Percentiles rank a stretch among this genome's conserved stretches.
phyloP scores from a whole-genome alignment of 1,140 invertebrate genomes.

The Drosophila albomicans region DNA sequence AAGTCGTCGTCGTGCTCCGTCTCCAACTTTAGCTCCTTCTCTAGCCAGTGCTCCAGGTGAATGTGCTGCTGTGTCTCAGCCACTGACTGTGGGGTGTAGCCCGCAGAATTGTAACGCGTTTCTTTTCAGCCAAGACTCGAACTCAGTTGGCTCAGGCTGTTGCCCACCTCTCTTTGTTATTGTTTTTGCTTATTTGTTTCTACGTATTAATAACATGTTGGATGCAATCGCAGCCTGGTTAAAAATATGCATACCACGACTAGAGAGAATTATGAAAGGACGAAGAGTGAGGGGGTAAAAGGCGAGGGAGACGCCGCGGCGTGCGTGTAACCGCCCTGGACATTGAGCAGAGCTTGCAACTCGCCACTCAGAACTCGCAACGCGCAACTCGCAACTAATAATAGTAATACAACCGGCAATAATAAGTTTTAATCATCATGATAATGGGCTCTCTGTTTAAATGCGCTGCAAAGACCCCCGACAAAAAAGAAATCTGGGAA shows the following conservation, averaged over 20 bases:
- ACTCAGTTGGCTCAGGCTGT: background rate
- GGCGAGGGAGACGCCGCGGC: conserved; percentile 14
- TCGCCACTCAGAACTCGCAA: background rate
- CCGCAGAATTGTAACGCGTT: conserved; percentile 82
- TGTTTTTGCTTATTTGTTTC: conserved; percentile 83
- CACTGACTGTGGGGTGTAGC: conserved; percentile 67
- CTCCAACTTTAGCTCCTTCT: conserved; percentile 24
- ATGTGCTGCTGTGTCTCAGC: conserved; percentile 63
- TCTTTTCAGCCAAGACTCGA: conserved; percentile 24
- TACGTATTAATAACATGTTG: conserved; percentile 83
- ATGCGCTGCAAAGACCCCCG: conserved; percentile 28
- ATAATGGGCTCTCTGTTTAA: conserved; percentile 73
- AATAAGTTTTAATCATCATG: conserved; percentile 83
- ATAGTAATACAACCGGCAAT: conserved; percentile 78
- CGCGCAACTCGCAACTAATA: conserved; percentile 60
- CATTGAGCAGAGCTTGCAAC: conserved; percentile 19
- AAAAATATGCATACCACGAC: conserved; percentile 74
- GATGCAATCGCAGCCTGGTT: conserved; percentile 72
- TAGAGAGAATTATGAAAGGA: conserved; percentile 70
- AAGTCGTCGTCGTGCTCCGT: conserved; percentile 53
- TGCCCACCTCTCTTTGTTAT: conserved; percentile 60
- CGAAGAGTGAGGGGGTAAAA: background rate
- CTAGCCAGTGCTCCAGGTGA: conserved; percentile 64
- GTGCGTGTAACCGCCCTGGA: conserved; percentile 64
- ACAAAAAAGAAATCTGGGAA: background rate